These are phyloP conservation scores for Mercenaria mercenaria DNA, from an alignment of 1,140 invertebrate species.

Conservation along the genomic window DNA sequence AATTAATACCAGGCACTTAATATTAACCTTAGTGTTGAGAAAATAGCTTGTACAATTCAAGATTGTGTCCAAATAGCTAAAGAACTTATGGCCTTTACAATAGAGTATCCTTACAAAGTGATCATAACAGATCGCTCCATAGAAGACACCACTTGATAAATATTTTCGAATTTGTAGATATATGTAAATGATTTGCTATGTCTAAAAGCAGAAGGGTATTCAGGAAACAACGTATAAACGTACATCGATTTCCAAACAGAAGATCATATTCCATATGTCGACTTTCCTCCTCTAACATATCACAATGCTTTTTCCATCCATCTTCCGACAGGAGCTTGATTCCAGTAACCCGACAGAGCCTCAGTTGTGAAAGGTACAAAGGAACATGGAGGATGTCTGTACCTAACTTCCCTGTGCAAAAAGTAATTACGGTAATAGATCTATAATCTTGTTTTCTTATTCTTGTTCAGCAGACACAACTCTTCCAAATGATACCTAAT, in stretches of 20 bases:
- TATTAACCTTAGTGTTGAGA: too few relatives aligned
- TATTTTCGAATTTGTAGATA: background rate
- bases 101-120: too few relatives aligned
- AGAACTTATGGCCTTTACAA: too few relatives aligned
- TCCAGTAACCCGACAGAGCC: background rate
- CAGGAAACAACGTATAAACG: background rate
- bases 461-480: too few relatives aligned
- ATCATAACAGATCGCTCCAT: too few relatives aligned
- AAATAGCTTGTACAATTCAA: too few relatives aligned
- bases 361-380: background rate
- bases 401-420: background rate
- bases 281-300: background rate
- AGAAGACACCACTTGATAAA: background rate
- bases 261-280: background rate
- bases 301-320: background rate
- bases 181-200: too few relatives aligned
- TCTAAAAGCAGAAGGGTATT: background rate
- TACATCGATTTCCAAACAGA: background rate
- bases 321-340: background rate
- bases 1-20: too few relatives aligned
- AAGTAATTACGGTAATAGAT: too few relatives aligned
- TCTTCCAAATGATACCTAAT: too few relatives aligned
- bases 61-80: too few relatives aligned
- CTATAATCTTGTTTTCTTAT: too few relatives aligned
- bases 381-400: background rate